phyloP scores from a whole-genome alignment of 2,888 invertebrate genomes.

The Lithophane leautieri region DNA sequence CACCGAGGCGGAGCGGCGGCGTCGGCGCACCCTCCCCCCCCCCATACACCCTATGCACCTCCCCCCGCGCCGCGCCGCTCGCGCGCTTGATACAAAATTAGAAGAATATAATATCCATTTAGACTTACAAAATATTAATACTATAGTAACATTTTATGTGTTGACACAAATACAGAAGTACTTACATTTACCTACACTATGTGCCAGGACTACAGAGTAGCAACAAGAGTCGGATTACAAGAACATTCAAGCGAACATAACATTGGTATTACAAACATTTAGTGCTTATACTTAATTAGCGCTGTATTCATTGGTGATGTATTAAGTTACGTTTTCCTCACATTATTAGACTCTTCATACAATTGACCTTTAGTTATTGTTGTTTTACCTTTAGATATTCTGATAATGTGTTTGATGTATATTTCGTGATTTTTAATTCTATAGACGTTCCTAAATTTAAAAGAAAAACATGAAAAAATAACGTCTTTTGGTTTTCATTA shows the following conservation, averaged over 20 bases:
- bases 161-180: constrained; percentile 85
- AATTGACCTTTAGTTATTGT: constrained; percentile 86
- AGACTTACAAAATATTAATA: constrained; percentile 88
- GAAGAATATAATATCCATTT: constrained; percentile 90
- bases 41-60: constrained; percentile 68
- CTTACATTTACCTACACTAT: constrained; percentile 76
- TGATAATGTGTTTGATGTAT: constrained; percentile 61
- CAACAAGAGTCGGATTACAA: constrained; percentile 64
- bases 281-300: constrained; percentile 61
- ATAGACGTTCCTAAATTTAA: constrained; percentile 61
- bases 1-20: constrained; percentile 63
- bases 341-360: constrained; percentile 70
- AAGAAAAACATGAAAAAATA: constrained; percentile 59
- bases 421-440: constrained; percentile 58
- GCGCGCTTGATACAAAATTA: constrained; percentile 88
- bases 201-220: constrained; percentile 74
- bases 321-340: constrained; percentile 68
- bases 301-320: constrained; percentile 71
- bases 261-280: constrained; percentile 61
- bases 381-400: constrained; percentile 61
- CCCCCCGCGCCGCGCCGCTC: constrained; percentile 66
- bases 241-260: constrained; percentile 69
- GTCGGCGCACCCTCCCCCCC: constrained; percentile 50
- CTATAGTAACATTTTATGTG: constrained; percentile 83
- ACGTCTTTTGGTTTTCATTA: constrained; percentile 57